Conservation (phyloP, 2,888 invertebrate genomes). For the Drosophila nr. medialis region DNA sequence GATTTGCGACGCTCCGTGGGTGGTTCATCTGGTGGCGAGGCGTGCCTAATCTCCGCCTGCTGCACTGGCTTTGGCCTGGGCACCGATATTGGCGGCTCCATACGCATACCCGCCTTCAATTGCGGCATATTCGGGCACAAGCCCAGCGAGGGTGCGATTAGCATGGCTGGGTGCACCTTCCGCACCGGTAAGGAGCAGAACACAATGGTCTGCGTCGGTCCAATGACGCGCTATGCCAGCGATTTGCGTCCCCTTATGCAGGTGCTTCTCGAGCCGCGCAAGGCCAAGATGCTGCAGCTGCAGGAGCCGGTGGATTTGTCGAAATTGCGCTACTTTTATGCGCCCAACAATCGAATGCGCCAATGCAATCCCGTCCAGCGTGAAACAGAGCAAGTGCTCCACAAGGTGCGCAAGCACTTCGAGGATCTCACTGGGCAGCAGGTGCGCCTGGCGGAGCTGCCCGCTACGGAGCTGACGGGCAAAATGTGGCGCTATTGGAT, state of each 20-base stretch:
- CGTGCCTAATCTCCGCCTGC: slow-evolving; percentile 90
- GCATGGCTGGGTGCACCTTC: slow-evolving; percentile 88
- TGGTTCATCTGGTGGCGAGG: slow-evolving; percentile 97
- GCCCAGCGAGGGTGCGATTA: slow-evolving; percentile 87
- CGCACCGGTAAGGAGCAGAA: slow-evolving; percentile 88
- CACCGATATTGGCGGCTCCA: slow-evolving; percentile 98
- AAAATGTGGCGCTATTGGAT: slow-evolving; percentile 92
- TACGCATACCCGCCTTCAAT: slow-evolving; percentile 94
- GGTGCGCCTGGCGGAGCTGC: slow-evolving; percentile 77
- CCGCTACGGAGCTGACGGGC: slow-evolving; percentile 85
- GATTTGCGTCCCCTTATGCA: slow-evolving; percentile 93
- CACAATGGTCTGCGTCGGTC: slow-evolving; percentile 94
- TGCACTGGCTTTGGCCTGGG: slow-evolving; percentile 94
- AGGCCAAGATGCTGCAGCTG: slow-evolving; percentile 86
- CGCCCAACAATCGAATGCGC: slow-evolving; percentile 90
- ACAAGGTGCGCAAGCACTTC: slow-evolving; percentile 86
- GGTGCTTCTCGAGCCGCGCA: slow-evolving; percentile 85
- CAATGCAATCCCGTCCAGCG: slow-evolving; percentile 89
- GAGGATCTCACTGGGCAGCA: slow-evolving; percentile 78
- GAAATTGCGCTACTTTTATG: slow-evolving; percentile 90
- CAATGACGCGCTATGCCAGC: slow-evolving; percentile 90
- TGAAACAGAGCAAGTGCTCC: slow-evolving; percentile 88
- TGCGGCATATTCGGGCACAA: slow-evolving; percentile 95
- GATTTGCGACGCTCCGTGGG: slow-evolving; percentile 93
- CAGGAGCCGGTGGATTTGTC: slow-evolving; percentile 88